These are phyloP conservation scores for Progne subis DNA, from an alignment of 2,113 vertebrate species.

Conservation along the genomic window DNA sequence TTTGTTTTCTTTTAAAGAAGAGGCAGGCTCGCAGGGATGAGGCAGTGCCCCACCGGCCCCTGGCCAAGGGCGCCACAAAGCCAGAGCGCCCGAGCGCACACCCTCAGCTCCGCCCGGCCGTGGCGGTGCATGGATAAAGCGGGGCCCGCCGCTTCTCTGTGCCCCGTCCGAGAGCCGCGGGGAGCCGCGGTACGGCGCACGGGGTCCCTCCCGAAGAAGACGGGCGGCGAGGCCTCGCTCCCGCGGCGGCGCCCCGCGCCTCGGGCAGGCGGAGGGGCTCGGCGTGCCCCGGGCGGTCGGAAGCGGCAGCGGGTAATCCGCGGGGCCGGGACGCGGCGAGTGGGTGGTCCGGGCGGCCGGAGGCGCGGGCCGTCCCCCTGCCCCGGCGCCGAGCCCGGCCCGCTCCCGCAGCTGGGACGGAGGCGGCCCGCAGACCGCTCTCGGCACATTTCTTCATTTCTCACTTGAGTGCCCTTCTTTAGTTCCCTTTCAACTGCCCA, in stretches of 20 bases:
- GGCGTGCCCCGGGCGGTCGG: neutral
- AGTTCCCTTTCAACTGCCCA: slow-evolving; percentile 86
- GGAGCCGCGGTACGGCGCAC: rapidly evolving
- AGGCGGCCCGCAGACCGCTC: slow-evolving; percentile 73
- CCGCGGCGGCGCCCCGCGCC: no score
- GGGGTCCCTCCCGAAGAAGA: no score
- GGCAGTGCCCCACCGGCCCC: neutral
- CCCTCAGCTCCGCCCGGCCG: neutral
- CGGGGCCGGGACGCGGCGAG: no score
- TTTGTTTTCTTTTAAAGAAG: neutral
- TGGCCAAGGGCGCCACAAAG: neutral
- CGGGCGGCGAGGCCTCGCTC: no score
- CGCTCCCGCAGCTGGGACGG: slow-evolving; percentile 77
- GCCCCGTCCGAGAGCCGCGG: no score
- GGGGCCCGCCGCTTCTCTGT: rapidly evolving
- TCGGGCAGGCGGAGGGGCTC: neutral
- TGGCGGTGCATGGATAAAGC: rapidly evolving
- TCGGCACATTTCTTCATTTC: slow-evolving; percentile 94
- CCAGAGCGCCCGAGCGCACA: rapidly evolving
- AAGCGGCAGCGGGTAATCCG: neutral
- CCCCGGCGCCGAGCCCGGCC: slow-evolving; percentile 53
- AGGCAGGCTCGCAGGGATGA: no score
- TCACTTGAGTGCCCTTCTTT: slow-evolving; percentile 99
- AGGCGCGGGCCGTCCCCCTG: slow-evolving; percentile 51
- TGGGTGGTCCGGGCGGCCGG: slow-evolving; percentile 78